Percentiles rank a stretch among this genome's conserved stretches.
These are phyloP conservation scores for Emydoidea blandingii DNA, from an alignment of 2,797 vertebrate species.

Conservation along the genomic window DNA sequence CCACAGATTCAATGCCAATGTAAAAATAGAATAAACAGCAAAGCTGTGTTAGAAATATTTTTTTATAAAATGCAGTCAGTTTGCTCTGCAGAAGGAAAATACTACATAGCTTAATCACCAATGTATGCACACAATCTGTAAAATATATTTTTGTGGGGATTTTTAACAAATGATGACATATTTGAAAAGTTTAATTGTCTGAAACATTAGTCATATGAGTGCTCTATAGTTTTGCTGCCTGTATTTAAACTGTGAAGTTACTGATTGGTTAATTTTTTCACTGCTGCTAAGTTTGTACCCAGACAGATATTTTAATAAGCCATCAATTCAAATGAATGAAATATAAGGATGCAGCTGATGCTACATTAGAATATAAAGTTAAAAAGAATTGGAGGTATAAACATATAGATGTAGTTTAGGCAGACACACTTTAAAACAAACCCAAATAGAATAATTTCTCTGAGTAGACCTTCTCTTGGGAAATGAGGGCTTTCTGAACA, in stretches of 20 bases:
- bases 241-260: accelerated
- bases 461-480: conserved; percentile 31
- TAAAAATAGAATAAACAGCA: not conserved
- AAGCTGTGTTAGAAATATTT: not conserved
- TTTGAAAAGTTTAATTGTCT: not conserved
- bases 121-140: not conserved
- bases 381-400: not conserved
- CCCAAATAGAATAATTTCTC: conserved; percentile 22
- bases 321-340: not conserved
- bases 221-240: not conserved
- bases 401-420: not conserved
- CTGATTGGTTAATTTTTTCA: not conserved
- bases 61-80: not conserved
- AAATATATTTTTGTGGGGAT: not conserved
- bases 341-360: accelerated
- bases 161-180: not conserved
- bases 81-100: not conserved
- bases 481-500: conserved; percentile 66
- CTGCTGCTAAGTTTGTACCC: not conserved
- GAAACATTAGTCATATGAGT: not conserved
- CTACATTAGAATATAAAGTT: not conserved
- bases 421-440: not conserved
- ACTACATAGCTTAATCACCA: not conserved
- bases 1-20: not conserved
- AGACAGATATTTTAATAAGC: accelerated